These are phyloP conservation scores for Crocallis elinguaria DNA, from an alignment of 2,888 invertebrate species.

Conservation along the genomic window DNA sequence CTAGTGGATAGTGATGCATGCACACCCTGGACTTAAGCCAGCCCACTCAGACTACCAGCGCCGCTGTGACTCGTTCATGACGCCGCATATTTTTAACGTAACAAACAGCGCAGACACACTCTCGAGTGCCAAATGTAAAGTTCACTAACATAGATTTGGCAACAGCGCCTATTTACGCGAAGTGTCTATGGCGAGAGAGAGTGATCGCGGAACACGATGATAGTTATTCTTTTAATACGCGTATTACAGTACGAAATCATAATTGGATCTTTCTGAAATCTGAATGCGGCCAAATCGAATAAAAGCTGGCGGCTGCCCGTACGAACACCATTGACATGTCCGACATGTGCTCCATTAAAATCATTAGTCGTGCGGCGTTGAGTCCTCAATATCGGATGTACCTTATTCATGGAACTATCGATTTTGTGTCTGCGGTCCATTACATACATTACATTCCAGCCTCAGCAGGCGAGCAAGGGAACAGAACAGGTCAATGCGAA, in stretches of 20 bases:
- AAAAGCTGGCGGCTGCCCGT: slow-evolving; percentile 1
- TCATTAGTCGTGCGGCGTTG: slow-evolving; percentile 12
- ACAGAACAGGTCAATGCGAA: slow-evolving; percentile 2
- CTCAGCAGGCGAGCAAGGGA: not conserved
- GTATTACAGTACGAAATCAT: slow-evolving; percentile 17
- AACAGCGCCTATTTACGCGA: slow-evolving; percentile 72
- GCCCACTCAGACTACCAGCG: slow-evolving; percentile 62
- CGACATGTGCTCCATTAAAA: slow-evolving; percentile 15
- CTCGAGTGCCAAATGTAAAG: slow-evolving; percentile 81
- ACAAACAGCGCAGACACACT: slow-evolving; percentile 75
- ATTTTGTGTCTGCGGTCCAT: slow-evolving; percentile 30
- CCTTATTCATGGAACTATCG: slow-evolving; percentile 30
- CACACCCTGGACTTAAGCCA: slow-evolving; percentile 70
- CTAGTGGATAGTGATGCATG: slow-evolving; percentile 44
- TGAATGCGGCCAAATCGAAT: not conserved
- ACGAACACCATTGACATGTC: slow-evolving; percentile 11
- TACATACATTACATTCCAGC: too few species aligned
- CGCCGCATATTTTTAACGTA: slow-evolving; percentile 84
- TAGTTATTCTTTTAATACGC: slow-evolving; percentile 38
- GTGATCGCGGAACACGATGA: slow-evolving; percentile 49
- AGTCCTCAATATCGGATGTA: slow-evolving; percentile 19
- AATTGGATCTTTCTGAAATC: slow-evolving; percentile 7
- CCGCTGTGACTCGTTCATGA: slow-evolving; percentile 78
- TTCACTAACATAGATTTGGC: slow-evolving; percentile 83
- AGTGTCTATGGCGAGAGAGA: slow-evolving; percentile 62